A percentile compares a stretch with the other conserved stretches of the same genome.
phyloP scores from a whole-genome alignment of 2,113 vertebrate species.

The Centropus bengalensis region DNA sequence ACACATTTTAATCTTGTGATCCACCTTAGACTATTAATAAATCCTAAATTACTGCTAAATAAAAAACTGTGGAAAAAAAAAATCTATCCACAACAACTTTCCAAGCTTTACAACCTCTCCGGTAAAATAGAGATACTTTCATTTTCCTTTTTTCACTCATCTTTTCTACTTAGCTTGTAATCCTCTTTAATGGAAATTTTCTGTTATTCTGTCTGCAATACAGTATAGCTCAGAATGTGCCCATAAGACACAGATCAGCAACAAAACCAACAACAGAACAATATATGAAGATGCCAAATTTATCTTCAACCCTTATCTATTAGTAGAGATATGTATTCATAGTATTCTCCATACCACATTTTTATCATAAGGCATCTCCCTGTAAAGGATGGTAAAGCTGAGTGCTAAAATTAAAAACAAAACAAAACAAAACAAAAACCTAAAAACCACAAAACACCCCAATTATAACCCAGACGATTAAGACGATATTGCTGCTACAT shows the following conservation, averaged over 20 bases:
- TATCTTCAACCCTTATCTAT: neutral
- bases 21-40: too few species aligned
- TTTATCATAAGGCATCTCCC: neutral
- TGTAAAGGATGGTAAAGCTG: neutral
- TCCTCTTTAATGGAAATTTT: neutral
- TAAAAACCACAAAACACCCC: too few species aligned
- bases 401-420: neutral
- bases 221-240: neutral
- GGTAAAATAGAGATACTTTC: neutral
- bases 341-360: neutral
- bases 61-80: too few species aligned
- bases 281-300: neutral
- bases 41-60: too few species aligned
- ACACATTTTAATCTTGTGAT: too few species aligned
- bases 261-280: neutral
- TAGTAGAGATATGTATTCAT: neutral
- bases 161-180: neutral
- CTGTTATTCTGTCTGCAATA: neutral
- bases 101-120: neutral
- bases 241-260: neutral
- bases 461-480: neutral
- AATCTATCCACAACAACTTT: too few species aligned
- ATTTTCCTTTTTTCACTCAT: neutral
- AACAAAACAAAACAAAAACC: too few species aligned
- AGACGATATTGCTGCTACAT: neutral